Base-by-base conservation (phyloP, 2,888 invertebrate species). In the Lasioglossum morio region DNA sequence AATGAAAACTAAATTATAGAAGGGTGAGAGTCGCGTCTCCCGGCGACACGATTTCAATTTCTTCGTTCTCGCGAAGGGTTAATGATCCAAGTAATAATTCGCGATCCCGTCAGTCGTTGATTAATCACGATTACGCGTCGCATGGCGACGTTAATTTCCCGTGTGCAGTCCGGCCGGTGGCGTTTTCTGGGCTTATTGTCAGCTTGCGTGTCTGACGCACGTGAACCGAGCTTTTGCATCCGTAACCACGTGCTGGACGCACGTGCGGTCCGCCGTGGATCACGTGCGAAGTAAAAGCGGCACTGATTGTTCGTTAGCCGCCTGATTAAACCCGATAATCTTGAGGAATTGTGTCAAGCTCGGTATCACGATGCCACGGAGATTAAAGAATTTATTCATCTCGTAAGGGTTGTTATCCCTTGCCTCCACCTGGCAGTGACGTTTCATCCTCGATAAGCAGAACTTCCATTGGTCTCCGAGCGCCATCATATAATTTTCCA, bases 231-330 rank as follows among this genome's bases (percentile, higher is more conserved):
- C 53, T 79, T 83, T 79, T 70, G 63, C 79, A 77, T 86, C 30
- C 46, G 79, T 77, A 77, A 70, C 82, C 87, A 87, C 81, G 81
- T 86, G 83, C 43, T 69, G 27, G 66, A 69, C 78, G 77, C 88
- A 85, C 86, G 89, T 88, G 89, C 76, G 57, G 75, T 37, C 78
- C 30, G 30, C 34, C 43, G 3, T 53, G 57, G 77, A 78, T 88
- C 84, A 87, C 85, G 87, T 87, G 85, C 73, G 23, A 81, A 70
- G 80, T 73, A 82, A 88, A 87, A 85, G 63, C 72, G 69, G 63
- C 43, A n/a, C 63, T 79, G 73, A 89, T 90, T 86, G 82, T 86
- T 79, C 87, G 78, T 84, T 82, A 85, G 77, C 82, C 75, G 72
- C 63, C 70, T 72, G 74, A 70, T 87, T 78, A 78, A 83, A 48